Conservation (phyloP, 2,113 vertebrate species). For the Microtus ochrogaster region DNA sequence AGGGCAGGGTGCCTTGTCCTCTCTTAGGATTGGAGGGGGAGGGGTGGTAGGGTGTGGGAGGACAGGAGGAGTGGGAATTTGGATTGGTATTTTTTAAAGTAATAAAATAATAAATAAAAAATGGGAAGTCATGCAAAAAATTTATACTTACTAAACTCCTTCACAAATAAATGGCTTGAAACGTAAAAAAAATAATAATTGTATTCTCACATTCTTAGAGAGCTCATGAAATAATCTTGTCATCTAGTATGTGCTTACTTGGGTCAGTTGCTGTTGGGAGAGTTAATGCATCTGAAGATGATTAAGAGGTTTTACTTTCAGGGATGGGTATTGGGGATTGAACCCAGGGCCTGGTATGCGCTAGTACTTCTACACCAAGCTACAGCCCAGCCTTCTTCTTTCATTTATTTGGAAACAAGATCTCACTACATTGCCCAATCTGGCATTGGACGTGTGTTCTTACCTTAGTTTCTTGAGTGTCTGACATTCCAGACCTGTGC, state of each 20-base stretch:
- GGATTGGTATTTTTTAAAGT: no score
- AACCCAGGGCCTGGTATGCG: neutral
- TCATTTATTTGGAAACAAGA: neutral
- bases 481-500: neutral
- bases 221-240: neutral
- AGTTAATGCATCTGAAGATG: neutral
- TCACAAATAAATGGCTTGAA: no score
- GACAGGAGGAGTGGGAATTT: no score
- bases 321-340: neutral
- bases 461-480: neutral
- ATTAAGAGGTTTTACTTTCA: neutral
- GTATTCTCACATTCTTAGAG: neutral
- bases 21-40: no score
- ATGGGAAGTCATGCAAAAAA: no score
- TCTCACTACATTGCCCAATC: neutral
- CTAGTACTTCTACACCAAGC: neutral
- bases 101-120: no score
- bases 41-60: no score
- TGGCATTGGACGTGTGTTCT: neutral
- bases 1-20: no score
- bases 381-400: neutral
- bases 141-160: no score
- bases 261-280: neutral
- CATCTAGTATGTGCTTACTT: neutral
- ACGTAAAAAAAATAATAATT: no score